Conservation (phyloP, 2,797 vertebrate genomes). For the Melanotaenia nigrans region DNA sequence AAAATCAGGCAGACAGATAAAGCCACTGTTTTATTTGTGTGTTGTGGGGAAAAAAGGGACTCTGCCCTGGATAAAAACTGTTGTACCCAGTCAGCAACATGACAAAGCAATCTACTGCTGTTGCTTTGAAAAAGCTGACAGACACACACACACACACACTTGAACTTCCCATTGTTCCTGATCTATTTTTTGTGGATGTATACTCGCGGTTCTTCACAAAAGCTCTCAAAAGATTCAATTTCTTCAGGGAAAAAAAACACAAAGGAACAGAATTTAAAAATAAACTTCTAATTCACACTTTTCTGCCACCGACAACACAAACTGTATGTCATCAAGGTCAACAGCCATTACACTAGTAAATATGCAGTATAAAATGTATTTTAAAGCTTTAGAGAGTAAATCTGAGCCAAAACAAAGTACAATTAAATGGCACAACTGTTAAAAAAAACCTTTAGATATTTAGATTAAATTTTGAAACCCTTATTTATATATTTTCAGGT, state of each 20-base stretch:
- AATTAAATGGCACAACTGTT: conserved; percentile 17
- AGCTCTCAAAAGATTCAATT: conserved; percentile 12
- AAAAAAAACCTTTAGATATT: conserved; percentile 3
- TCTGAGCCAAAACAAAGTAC: background rate
- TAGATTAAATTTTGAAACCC: conserved; percentile 6
- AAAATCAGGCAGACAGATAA: conserved; percentile 58
- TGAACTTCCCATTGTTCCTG: conserved; percentile 44
- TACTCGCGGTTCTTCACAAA: conserved; percentile 18
- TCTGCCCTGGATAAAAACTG: conserved; percentile 71
- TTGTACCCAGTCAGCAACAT: conserved; percentile 76
- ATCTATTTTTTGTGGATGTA: conserved; percentile 23
- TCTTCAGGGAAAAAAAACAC: background rate
- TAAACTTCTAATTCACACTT: conserved; percentile 17
- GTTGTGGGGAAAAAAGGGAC: conserved; percentile 42
- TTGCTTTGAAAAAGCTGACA: conserved; percentile 64
- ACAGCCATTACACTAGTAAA: background rate
- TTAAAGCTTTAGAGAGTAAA: background rate
- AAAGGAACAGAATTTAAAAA: conserved; percentile 5
- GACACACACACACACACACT: conserved; percentile 43
- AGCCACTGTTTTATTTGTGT: conserved; percentile 47
- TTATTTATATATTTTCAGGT: conserved; percentile 1
- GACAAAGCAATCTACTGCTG: conserved; percentile 71
- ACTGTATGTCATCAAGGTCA: background rate
- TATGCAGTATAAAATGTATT: background rate
- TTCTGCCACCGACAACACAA: background rate